Evolutionary conservation across 2,888 invertebrate species (phyloP), one percentile per base, ranked within the genome.

Genomic region (Aphrophora alni): DNA sequence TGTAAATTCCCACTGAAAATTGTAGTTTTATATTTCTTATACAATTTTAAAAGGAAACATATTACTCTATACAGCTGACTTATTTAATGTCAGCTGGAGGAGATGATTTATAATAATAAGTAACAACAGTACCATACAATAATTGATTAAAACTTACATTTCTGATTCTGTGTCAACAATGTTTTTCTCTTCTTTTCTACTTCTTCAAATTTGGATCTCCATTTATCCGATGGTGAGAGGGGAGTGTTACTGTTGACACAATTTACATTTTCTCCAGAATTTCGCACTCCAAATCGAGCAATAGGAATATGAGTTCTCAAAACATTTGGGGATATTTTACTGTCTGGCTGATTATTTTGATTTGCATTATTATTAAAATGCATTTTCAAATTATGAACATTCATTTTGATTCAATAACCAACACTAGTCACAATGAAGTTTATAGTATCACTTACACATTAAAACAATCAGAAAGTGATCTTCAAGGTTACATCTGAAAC

Each of bases 151-250:
- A 21, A 75, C 91, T 90, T 88, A 94, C 94, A 91, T 90, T 93
- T 92, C 89, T 94, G 94, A 82, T 91, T 91, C 88, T 93, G 92
- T 83, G 92, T 90, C 76, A 94, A 90, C 85, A 93, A 88, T 74
- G 90, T 87, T 88, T 93, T 94, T 87, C 93, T 90, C 87, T 91
- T 92, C 86, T 92, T 90, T 87, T 94, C 94, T 7, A 92, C 90
- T 71, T 94, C 94, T 86, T 94, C 94, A 87, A 91, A 94, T 89
- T 92, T 92, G 83, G 88, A 89, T 89, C 92, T 93, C 94, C 93
- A 94, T 87, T 90, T 90, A 33, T 83, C 82, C 12, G 25, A 17
- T 33, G 77, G 38, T 38, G 77, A 44, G 24, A 26, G 12, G 59
- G 17, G 12, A 38, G 26, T 17, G 75, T 38, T 72, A 77, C 38